A percentile compares a stretch with the other conserved stretches of the same genome.
Evolutionary conservation across 2,888 invertebrate species (phyloP).

Genomic region (Morpho helenor): DNA sequence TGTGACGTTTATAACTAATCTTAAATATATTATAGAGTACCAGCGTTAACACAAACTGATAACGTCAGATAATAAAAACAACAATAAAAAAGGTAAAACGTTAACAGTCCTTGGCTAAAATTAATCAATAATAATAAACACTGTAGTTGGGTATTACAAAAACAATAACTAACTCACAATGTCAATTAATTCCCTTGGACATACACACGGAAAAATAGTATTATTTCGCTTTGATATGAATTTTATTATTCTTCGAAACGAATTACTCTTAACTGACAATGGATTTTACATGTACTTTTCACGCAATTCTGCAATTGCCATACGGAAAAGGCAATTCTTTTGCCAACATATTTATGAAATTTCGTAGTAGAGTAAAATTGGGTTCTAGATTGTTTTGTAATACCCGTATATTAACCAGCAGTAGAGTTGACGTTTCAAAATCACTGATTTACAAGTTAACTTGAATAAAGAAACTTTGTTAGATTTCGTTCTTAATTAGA

Average conservation of each 20-base stretch:
- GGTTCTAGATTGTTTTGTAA: background rate
- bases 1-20: no score
- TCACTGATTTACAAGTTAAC: no score
- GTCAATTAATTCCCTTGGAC: constrained; percentile 15
- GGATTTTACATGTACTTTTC: constrained; percentile 4
- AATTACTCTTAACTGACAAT: constrained; percentile 3
- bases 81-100: background rate
- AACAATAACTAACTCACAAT: constrained; percentile 15
- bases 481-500: no score
- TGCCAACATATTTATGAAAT: constrained; percentile 8
- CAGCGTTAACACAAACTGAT: no score
- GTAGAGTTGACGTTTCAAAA: background rate
- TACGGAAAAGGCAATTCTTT: constrained; percentile 6
- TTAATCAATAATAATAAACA: constrained; percentile 15
- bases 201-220: background rate
- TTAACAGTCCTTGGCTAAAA: constrained; percentile 16
- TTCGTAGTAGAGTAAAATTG: background rate
- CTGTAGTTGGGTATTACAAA: constrained; percentile 2
- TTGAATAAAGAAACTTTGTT: background rate
- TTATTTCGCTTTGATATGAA: background rate
- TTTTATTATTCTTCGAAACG: background rate
- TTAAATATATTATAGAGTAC: no score
- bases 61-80: no score
- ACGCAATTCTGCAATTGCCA: constrained; percentile 7
- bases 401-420: background rate